Conservation (phyloP, 1,140 invertebrate species). For the Anastrepha ludens region DNA sequence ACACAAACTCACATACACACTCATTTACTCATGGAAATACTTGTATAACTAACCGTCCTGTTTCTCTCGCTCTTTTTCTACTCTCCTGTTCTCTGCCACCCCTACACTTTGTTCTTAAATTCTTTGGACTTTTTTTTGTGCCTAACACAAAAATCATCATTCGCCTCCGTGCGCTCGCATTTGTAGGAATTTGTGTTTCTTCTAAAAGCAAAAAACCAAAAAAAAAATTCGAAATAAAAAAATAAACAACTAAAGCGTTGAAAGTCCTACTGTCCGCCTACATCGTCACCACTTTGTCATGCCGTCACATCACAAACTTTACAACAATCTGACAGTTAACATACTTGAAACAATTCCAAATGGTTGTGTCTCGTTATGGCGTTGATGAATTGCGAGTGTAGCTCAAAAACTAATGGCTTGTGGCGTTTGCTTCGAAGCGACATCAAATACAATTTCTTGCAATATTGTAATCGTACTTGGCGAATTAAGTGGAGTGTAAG, state of each 20-base stretch:
- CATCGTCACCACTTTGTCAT: constrained; percentile 2
- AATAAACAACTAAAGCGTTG: not conserved
- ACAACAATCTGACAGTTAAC: constrained; percentile 33
- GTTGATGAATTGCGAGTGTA: constrained; percentile 15
- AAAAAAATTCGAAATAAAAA: not conserved
- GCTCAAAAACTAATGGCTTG: not conserved
- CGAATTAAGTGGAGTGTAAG: constrained; percentile 2
- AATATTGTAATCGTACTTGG: not conserved
- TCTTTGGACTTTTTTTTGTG: not conserved
- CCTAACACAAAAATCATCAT: not conserved
- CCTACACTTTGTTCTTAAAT: not conserved
- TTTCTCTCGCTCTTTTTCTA: not conserved
- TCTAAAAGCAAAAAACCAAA: not conserved
- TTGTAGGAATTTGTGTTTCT: not conserved
- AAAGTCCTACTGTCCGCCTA: not conserved
- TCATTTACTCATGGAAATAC: not conserved
- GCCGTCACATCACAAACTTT: constrained; percentile 2
- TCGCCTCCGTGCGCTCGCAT: not conserved
- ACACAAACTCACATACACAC: not conserved
- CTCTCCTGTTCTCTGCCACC: not conserved
- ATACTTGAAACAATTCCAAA: constrained; percentile 30
- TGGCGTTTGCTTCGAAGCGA: not conserved
- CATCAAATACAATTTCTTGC: not conserved
- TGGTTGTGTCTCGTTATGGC: not conserved
- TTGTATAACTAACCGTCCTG: no score